phyloP scores from a whole-genome alignment of 2,888 invertebrate genomes.

The Ceramica pisi region DNA sequence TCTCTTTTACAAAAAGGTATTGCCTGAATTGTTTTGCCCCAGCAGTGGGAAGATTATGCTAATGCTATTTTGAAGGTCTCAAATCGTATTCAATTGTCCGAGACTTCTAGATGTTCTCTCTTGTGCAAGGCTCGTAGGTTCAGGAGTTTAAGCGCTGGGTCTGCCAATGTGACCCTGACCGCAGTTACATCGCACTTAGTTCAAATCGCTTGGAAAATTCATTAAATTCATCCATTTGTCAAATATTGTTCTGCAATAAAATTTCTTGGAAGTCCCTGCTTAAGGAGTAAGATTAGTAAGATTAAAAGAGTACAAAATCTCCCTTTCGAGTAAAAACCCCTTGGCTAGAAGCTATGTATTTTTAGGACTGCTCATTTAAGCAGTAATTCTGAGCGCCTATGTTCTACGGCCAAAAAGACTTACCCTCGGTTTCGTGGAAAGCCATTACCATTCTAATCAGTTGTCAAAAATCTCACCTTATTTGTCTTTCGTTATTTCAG shows the following conservation, averaged over 20 bases:
- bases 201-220: slow-evolving; percentile 3
- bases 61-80: neutral
- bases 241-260: neutral
- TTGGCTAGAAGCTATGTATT: neutral
- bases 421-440: slow-evolving; percentile 6
- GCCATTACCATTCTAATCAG: neutral
- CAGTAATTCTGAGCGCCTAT: neutral
- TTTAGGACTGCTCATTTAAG: neutral
- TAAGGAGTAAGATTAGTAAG: too few relatives aligned
- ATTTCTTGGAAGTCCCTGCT: too few relatives aligned
- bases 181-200: neutral
- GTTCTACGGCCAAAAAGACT: neutral
- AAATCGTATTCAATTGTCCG: neutral
- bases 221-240: too few relatives aligned
- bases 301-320: too few relatives aligned
- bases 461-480: slow-evolving; percentile 16
- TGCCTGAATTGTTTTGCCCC: neutral
- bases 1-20: neutral
- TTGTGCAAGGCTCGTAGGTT: too few relatives aligned
- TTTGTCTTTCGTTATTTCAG: slow-evolving; percentile 51
- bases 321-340: neutral
- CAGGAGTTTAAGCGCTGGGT: neutral
- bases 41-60: neutral
- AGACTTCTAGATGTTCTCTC: neutral
- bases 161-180: neutral